Evolutionary conservation across 2,888 invertebrate species (phyloP).

Genomic region (Nineta flava): DNA sequence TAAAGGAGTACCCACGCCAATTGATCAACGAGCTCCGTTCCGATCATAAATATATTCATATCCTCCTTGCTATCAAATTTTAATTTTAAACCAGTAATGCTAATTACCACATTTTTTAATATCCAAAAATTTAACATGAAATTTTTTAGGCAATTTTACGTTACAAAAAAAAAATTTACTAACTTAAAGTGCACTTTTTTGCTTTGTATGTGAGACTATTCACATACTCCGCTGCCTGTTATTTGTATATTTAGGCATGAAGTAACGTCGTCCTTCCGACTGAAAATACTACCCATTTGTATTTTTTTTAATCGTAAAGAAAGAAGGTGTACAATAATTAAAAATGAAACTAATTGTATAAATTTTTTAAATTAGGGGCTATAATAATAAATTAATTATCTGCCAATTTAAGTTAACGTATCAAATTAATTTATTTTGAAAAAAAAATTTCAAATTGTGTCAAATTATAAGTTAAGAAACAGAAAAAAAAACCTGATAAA

Average conservation of each 20-base stretch:
- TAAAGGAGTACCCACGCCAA: constrained; percentile 25
- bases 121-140: not conserved
- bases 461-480: too few relatives aligned
- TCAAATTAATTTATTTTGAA: too few relatives aligned
- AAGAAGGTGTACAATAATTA: not conserved
- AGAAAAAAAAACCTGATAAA: too few relatives aligned
- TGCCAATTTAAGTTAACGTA: too few relatives aligned
- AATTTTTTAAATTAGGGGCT: too few relatives aligned
- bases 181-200: not conserved
- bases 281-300: not conserved
- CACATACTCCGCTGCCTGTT: not conserved
- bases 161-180: not conserved
- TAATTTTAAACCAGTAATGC: too few relatives aligned
- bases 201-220: not conserved
- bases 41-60: not conserved
- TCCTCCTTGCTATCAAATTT: too few relatives aligned
- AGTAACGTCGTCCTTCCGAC: not conserved
- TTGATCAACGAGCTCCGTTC: constrained; percentile 26
- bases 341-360: too few relatives aligned
- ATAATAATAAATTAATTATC: too few relatives aligned
- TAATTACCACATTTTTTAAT: too few relatives aligned
- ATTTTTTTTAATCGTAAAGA: not conserved
- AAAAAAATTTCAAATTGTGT: too few relatives aligned
- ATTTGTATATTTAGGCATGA: not conserved
- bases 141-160: not conserved